Percentiles rank a stretch among this genome's conserved stretches.
Conservation (phyloP, 2,113 vertebrate species). For the Cololabis saira region DNA sequence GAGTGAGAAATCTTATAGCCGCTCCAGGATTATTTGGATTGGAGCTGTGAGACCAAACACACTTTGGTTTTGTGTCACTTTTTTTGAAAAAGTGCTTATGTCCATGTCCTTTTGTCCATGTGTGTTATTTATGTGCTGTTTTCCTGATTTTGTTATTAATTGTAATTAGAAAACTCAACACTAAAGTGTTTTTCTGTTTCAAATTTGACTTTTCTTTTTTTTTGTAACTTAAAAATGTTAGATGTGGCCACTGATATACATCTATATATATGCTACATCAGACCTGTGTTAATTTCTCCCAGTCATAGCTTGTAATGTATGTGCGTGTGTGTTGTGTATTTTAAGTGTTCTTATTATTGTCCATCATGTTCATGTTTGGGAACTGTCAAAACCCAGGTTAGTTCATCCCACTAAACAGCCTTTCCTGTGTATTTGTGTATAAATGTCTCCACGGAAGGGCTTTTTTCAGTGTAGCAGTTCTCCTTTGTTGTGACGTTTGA, state of each 20-base stretch:
- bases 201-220: neutral
- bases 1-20: constrained; percentile 9
- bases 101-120: neutral
- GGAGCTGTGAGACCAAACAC: constrained; percentile 33
- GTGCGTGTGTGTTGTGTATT: no score
- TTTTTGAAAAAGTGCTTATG: constrained; percentile 17
- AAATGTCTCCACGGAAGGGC: neutral
- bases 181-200: neutral
- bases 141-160: neutral
- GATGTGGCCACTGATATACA: no score
- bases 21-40: constrained; percentile 10
- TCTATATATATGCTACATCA: no score
- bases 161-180: neutral
- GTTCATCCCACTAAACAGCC: no score
- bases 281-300: no score
- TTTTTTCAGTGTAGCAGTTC: neutral
- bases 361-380: no score
- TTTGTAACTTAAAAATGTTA: neutral
- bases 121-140: neutral
- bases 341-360: no score
- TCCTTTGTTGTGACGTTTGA: neutral
- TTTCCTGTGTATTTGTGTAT: no score
- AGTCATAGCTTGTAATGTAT: no score
- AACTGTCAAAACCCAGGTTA: no score
- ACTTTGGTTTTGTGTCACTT: constrained; percentile 43